Base-by-base conservation (phyloP, 1,140 invertebrate species). In the Calephelis virginiensis region DNA sequence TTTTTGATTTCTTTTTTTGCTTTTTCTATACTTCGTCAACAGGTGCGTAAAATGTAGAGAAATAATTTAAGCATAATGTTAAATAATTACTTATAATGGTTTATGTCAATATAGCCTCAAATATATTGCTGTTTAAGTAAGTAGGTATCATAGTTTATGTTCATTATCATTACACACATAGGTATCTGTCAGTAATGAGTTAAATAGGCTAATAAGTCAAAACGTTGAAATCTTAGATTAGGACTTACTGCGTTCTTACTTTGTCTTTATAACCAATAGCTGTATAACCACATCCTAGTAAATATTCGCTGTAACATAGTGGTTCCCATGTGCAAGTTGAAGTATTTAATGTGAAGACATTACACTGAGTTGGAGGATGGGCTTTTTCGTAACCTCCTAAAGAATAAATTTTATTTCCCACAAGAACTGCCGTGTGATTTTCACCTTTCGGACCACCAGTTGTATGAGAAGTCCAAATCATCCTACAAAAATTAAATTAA, bases 401-500 rank as follows among this genome's bases (percentile, higher is more conserved):
- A 1, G 96, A 97, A 82, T 95, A 98, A 61, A 98, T 97, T 75
- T 94, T 94, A 68, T 96, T 94, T 13, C 93, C 94, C 50, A 98
- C 94, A 63, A 94, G 92, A 46, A 96, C 96, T 13, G 97, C 96
- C 11, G 97, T 97, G 93, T 98, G 97, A 86, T 98, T 98, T 0
- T 98, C 94, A 28, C 93, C 91, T 76, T 94, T 92, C 5, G 96
- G 96, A 14, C 97, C 97, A 50, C 96, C 96, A 81, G 96, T 95
- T 67, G 97, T 89, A 80, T 95, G 94, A 59, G 95, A 93, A 13
- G 95, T 96, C 97, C 96, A 98, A 71, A 66, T 80, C 88, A 90
- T 90, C 61, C 67, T 86, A 56, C 13, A 66, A 48, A 40, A 50
- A 63, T 17, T 17, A 17, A 17, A 17, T 0, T 17, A 17, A 17